Evolutionary conservation across 2,888 invertebrate species (phyloP), one percentile per base, ranked within the genome.

Genomic region (Tinea semifulvella): DNA sequence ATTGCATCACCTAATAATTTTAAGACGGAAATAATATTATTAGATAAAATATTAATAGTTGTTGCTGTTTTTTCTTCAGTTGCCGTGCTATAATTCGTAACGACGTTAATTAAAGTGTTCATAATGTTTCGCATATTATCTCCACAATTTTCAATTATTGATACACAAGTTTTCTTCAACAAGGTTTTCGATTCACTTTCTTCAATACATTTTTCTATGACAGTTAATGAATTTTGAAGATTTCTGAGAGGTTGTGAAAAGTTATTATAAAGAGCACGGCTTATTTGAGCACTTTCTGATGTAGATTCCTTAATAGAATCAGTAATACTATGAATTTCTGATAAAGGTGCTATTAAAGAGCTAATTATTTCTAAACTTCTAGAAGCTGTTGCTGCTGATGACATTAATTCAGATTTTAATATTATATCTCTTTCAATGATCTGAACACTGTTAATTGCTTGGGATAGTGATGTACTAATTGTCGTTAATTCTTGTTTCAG

Each of bases 201-300:
- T 54, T 86, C 87, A 26, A 88, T 83, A 56, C 89, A 88, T 59
- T 87, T 87, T 61, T 89, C 86, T 26, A 89, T 83, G 1, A 88
- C 84, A 13, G 85, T 84, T 3, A 91, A 60, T 17, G 86, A 85
- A 53, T 86, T 84, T 55, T 88, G 88, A 16, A 91, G 64, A 20
- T 81, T 75, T 52, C 85, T 85, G 26, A 91, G 70, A 2, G 88
- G 84, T 17, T 79, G 67, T 10, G 82, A 75, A 18, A 87, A 65
- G 47, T 77, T 76, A 47, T 84, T 83, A 6, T 88, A 84, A 54
- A 87, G 72, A 2, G 83, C 76, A 35, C 79, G 64, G 47, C 77
- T 68, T n/a, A 74, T 58, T 49, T 71, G 70, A 50, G 66, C 67
- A 4, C 63, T 60, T 44, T 74, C 71, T 2, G 52, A 48, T 38